These are phyloP conservation scores for Whitmania pigra DNA, from an alignment of 1,140 invertebrate genomes.

Conservation along the genomic window DNA sequence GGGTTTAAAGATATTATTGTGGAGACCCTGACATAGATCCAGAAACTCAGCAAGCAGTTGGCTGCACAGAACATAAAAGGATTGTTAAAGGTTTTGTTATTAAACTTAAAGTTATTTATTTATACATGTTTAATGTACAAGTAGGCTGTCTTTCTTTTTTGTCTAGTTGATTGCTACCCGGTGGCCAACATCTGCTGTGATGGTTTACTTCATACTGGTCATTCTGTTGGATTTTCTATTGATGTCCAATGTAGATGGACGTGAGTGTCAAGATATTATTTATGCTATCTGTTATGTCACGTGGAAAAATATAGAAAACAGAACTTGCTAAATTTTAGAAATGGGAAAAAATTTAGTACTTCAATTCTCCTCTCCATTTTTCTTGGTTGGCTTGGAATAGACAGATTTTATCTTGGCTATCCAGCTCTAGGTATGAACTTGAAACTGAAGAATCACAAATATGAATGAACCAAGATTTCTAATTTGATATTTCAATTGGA, in stretches of 20 bases:
- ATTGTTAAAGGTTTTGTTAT: slow-evolving; percentile 26
- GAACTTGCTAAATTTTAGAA: slow-evolving; percentile 48
- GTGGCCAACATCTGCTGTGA: slow-evolving; percentile 67
- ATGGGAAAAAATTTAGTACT: slow-evolving; percentile 83
- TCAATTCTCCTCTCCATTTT: slow-evolving; percentile 84
- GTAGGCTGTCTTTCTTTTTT: too few relatives aligned
- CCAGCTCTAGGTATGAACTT: slow-evolving; percentile 56
- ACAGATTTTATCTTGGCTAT: slow-evolving; percentile 91
- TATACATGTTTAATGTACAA: slow-evolving; percentile 23
- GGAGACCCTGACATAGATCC: slow-evolving; percentile 75
- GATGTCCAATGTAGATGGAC: slow-evolving; percentile 82
- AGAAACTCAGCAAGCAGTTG: slow-evolving; percentile 71
- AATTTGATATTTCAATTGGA: neutral
- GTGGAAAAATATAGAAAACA: too few relatives aligned
- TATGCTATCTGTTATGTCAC: too few relatives aligned
- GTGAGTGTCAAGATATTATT: slow-evolving; percentile 50
- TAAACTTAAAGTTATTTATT: neutral
- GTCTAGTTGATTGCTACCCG: slow-evolving; percentile 63
- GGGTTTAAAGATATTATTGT: slow-evolving; percentile 50
- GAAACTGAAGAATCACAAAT: slow-evolving; percentile 11
- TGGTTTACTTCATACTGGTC: slow-evolving; percentile 59
- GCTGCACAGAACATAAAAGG: slow-evolving; percentile 56
- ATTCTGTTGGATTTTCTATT: slow-evolving; percentile 53
- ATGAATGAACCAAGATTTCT: slow-evolving; percentile 2
- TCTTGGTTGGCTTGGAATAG: slow-evolving; percentile 86